Conservation (phyloP, 1,140 invertebrate genomes). For the Drosophila trapezifrons region DNA sequence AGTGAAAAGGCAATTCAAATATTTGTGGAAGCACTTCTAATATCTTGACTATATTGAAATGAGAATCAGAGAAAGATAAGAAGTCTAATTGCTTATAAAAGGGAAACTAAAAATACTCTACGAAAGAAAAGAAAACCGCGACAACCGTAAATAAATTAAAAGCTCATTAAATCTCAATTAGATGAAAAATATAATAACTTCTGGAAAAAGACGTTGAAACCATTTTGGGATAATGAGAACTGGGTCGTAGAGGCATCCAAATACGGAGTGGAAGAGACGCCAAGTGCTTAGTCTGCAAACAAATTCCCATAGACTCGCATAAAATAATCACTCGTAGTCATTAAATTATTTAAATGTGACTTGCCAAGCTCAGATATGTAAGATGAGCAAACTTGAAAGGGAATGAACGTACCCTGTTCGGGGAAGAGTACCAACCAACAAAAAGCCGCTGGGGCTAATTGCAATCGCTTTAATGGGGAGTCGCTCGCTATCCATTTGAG, state of each 20-base stretch:
- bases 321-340: constrained; percentile 13
- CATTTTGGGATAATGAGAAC: constrained; percentile 3
- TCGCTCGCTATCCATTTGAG: constrained; percentile 32
- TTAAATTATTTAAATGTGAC: constrained; percentile 13
- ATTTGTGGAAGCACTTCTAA: constrained; percentile 9
- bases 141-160: constrained; percentile 7
- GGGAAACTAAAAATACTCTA: not conserved
- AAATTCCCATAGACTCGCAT: constrained; percentile 14
- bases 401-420: constrained; percentile 6
- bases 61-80: not conserved
- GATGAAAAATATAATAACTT: constrained; percentile 2
- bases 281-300: constrained; percentile 10
- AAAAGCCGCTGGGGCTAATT: constrained; percentile 61
- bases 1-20: constrained; percentile 4
- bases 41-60: not conserved
- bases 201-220: not conserved
- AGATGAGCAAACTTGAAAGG: not conserved
- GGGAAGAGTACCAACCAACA: constrained; percentile 35
- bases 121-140: not conserved
- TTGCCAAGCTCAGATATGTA: not conserved
- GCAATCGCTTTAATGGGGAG: constrained; percentile 67
- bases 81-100: not conserved
- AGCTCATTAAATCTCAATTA: constrained; percentile 19
- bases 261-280: not conserved
- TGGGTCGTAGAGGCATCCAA: constrained; percentile 12